Evolutionary conservation across 2,888 invertebrate genomes (phyloP), one percentile per base, ranked within the genome.

Genomic region (Mesorhabditis spiculigera): DNA sequence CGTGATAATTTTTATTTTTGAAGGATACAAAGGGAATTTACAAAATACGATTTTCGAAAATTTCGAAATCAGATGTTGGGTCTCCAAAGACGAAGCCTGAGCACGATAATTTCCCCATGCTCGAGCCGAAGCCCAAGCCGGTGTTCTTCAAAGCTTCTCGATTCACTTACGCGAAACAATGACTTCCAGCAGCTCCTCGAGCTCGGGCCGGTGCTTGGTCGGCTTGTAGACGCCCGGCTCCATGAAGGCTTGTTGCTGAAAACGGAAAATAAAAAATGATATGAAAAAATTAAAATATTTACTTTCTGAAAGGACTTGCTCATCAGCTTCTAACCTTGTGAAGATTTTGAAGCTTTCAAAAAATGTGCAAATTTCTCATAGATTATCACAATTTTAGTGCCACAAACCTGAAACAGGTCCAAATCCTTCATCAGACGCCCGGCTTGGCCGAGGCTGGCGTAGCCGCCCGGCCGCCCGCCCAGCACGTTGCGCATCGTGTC

Each of bases 381-480:
- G 28, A 1, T 28, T 28, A 28, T 28, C 1, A 28, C 8, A 50
- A 63, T 63, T 16, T 63, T 3, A 63, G 3, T 13, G 2, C 4
- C n/a, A 68, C 68, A 1, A n/a, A 65, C 69, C 42, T 13, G 13
- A 43, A 97, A 95, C 86, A 96, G 95, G 86, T 96, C 95, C 13
- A 96, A 89, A 5, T 95, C 95, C 71, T 94, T 94, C 16, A 96
- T 95, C 73, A 97, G 87, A 87, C 95, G 95, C 0, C 96, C 96
- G 1, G 95, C 94, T 0, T 94, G 95, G 84, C 94, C 95, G 68
- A 92, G 63, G 4, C 44, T 10, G 5, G 65, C n/a, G 6, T 13
- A 28, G 43, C 68, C 70, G 16, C 5, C n/a, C 58, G 58, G n/a
- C n/a, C 3, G 58, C n/a, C 58, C 58, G n/a, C n/a, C n/a, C n/a